phyloP scores from a whole-genome alignment of 2,888 invertebrate species.

The Drosophila bunnanda region DNA sequence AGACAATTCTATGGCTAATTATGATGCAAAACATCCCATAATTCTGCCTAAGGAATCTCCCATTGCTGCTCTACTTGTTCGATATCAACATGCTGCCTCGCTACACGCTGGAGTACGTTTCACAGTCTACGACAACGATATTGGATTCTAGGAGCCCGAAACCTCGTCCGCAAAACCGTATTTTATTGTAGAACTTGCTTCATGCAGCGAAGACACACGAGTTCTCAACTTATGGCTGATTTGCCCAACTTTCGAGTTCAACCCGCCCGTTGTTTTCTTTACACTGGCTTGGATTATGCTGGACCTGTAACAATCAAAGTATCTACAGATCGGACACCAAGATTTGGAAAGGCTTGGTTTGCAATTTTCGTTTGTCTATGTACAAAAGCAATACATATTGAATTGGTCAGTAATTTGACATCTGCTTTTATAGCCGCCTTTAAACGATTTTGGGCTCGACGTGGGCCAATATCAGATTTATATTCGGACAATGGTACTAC shows the following conservation, averaged over 20 bases:
- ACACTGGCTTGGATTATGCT: slow-evolving; percentile 10
- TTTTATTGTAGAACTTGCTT: too few species aligned
- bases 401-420: too few species aligned
- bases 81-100: not conserved
- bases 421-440: too few species aligned
- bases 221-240: slow-evolving; percentile 5
- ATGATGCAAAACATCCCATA: not conserved
- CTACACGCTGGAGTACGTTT: not conserved
- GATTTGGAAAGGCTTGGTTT: too few species aligned
- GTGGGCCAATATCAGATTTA: too few species aligned
- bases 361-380: too few species aligned
- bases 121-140: too few species aligned
- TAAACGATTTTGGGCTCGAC: too few species aligned
- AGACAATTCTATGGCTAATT: not conserved
- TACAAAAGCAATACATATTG: too few species aligned
- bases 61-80: not conserved
- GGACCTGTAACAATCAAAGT: not conserved
- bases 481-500: not conserved
- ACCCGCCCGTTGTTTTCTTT: slow-evolving; percentile 3
- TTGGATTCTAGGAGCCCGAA: too few species aligned
- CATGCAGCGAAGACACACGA: not conserved
- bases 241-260: not conserved
- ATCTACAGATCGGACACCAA: too few species aligned
- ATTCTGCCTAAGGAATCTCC: not conserved
- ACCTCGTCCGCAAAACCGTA: too few species aligned